Conservation (phyloP, 1,140 invertebrate species). For the Trichonephila clavata region DNA sequence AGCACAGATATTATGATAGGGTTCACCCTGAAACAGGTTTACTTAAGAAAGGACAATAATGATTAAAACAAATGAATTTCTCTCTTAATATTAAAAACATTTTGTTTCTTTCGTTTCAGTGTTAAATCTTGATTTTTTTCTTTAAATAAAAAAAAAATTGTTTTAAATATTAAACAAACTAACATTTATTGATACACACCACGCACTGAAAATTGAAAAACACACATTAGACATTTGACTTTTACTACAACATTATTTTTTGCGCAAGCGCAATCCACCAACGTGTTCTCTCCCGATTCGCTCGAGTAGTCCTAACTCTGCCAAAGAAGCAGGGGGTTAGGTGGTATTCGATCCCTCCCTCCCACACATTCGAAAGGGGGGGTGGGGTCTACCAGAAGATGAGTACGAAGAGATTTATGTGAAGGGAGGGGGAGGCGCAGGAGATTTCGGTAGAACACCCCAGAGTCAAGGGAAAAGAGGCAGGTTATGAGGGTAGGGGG, state of each 20-base stretch:
- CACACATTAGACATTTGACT: too few species aligned
- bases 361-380: neutral
- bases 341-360: slow-evolving; percentile 30
- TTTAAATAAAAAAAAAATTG: too few species aligned
- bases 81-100: too few species aligned
- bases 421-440: slow-evolving; percentile 3
- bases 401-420: slow-evolving; percentile 73
- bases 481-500: slow-evolving; percentile 73
- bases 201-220: too few species aligned
- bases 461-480: slow-evolving; percentile 64
- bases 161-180: too few species aligned
- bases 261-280: neutral
- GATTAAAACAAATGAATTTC: too few species aligned
- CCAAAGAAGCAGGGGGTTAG: slow-evolving; percentile 35
- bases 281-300: neutral
- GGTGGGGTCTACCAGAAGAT: slow-evolving; percentile 58
- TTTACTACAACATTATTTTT: neutral
- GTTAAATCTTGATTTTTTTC: too few species aligned
- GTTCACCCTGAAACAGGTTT: too few species aligned
- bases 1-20: too few species aligned
- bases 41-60: too few species aligned
- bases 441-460: slow-evolving; percentile 47
- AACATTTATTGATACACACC: too few species aligned
- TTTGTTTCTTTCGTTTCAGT: too few species aligned
- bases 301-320: neutral